Base-by-base conservation (phyloP, 2,113 vertebrate genomes). In the Glareola pratincola region DNA sequence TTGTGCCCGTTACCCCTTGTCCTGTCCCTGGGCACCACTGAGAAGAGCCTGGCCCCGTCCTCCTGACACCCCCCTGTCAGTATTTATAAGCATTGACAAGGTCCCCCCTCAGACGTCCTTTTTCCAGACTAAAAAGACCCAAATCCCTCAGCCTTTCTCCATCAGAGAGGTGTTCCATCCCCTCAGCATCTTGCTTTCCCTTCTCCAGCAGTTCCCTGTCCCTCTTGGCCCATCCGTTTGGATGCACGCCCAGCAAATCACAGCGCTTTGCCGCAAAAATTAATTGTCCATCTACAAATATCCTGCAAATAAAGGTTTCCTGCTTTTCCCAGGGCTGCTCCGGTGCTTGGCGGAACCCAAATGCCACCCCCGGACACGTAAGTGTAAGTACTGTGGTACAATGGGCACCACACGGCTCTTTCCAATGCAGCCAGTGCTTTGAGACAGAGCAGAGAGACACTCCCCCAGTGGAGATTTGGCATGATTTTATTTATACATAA, bases 301-400 rank as follows among this genome's bases (percentile, higher is more conserved):
- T 2, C 15, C 32, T 23, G 27, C 36, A 15, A 18, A n/a, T 29
- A 41, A 64, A 73, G 9, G 36, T 11, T 32, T 66, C 69, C 51
- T 18, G 32, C 36, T 50, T 6, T 36, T 57, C 36, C 36, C 37
- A 30, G 26, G 19, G 51, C 64, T 62, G 27, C 32, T 53, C 69
- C 2, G 1, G 4, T 30, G 34, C 45, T 60, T 9, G 48, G 66
- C 67, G 29, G 39, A 23, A 47, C 41, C 48, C 2, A 2, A 8
- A 16, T 6, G 20, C n/a, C 66, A 47, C 8, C 41, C 23, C n/a
- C 1, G 1, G 21, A 43, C 36, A 17, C 57, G 4, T 4, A 14
- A 48, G 47, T 21, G 47, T 6, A 10, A 0, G 0, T 6, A 4
- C 12, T 5, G 66, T 9, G 47, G 81, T 29, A 7, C 41, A 15